Evolutionary conservation across 1,140 invertebrate species (phyloP), one percentile per base, ranked within the genome.

Genomic region (Liolophura sinensis): DNA sequence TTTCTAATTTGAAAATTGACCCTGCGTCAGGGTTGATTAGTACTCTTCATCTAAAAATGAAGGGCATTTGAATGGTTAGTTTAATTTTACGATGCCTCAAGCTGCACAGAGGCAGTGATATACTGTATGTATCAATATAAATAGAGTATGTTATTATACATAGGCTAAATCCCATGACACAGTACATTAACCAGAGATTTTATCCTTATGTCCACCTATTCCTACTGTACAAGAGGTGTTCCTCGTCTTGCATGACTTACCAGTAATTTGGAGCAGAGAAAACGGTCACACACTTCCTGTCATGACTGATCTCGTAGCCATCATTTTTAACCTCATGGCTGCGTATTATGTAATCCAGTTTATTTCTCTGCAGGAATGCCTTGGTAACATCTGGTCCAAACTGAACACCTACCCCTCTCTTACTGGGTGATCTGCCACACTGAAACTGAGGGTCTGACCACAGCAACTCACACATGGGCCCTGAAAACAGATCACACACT

Each of bases 301-400:
- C 89, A 81, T 99, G 97, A 14, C 91, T 91, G 22, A 95, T 86
- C 86, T 99, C 96, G 79, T 97, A 99, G 6, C 98, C 98, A 54
- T 94, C 91, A 75, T 92, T 91, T 86, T 99, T 99, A 5, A 99
- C 98, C 85, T 99, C 98, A 84, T 99, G 97, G 85, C 95, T 97
- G 69, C 97, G 88, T 60, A 99, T 92, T 66, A 99, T 88, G 80
- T 98, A 99, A 75, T 97, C 93, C 22, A 99, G 87, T 27, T 91
- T 90, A 85, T 99, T 99, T 16, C 87, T 79, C 64, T 90, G 84
- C 25, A 96, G 88, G 70, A 99, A 99, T 48, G 88, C 87, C 68
- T 91, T 86, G 0, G 97, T 99, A 1, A 99, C 92, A 84, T 99
- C 96, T 0, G 98, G 97, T 11, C 98, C 98, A 87, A 99, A 99